A percentile compares a stretch with the other conserved stretches of the same genome.
Evolutionary conservation across 2,797 vertebrate genomes (phyloP).

Genomic region (Bovichtus diacanthus): DNA sequence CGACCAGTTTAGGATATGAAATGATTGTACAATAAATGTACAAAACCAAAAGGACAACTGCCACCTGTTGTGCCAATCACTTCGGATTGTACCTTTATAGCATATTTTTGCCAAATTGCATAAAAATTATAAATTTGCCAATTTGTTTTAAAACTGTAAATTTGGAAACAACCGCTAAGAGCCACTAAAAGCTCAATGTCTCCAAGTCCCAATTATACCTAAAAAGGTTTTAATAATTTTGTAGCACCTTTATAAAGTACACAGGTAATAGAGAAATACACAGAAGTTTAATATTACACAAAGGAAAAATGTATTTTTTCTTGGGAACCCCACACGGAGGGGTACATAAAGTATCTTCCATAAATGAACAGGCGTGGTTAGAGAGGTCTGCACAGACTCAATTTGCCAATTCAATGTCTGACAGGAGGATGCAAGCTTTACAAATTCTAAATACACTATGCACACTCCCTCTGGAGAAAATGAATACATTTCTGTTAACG

Average conservation of each 20-base stretch:
- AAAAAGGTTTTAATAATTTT: conserved; percentile 91
- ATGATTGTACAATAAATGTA: conserved; percentile 98
- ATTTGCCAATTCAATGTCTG: conserved; percentile 91
- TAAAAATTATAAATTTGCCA: conserved; percentile 91
- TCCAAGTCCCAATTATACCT: conserved; percentile 87
- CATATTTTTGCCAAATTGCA: conserved; percentile 88
- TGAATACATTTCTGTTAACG: conserved; percentile 99
- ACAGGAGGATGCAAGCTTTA: conserved; percentile 97
- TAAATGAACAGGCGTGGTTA: conserved; percentile 89
- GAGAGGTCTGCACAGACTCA: conserved; percentile 94
- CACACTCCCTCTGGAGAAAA: conserved; percentile 98
- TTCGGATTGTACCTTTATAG: conserved; percentile 93
- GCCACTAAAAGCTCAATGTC: conserved; percentile 74
- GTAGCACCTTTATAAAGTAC: conserved; percentile 99
- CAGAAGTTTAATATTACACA: conserved; percentile 98
- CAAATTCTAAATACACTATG: conserved; percentile 97
- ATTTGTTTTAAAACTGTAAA: conserved; percentile 96
- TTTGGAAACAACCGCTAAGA: conserved; percentile 96
- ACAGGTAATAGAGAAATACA: conserved; percentile 99
- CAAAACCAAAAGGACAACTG: conserved; percentile 95
- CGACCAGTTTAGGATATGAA: conserved; percentile 98
- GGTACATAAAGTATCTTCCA: conserved; percentile 95
- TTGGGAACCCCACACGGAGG: conserved; percentile 78
- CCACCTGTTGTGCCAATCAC: conserved; percentile 91
- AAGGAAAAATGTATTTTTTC: conserved; percentile 89